These are phyloP conservation scores for Tetramorium parvispinum DNA, from an alignment of 1,140 invertebrate species.

Conservation along the genomic window DNA sequence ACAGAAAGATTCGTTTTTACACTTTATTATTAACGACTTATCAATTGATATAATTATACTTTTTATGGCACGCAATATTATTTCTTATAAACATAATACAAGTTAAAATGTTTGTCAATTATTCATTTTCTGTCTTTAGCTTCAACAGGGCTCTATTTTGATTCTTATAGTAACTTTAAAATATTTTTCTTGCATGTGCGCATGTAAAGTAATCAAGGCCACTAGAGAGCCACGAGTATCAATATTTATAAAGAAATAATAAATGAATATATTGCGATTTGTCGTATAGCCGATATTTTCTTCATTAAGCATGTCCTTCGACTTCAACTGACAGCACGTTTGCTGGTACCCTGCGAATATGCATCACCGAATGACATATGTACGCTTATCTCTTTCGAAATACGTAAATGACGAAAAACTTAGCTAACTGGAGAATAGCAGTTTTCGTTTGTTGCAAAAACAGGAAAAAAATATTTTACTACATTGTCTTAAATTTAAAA, in stretches of 20 bases:
- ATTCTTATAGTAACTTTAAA: neutral
- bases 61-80: neutral
- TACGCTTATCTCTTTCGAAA: neutral
- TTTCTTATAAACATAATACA: neutral
- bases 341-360: neutral
- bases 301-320: conserved; percentile 41
- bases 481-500: neutral
- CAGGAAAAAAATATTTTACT: neutral
- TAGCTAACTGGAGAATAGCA: neutral
- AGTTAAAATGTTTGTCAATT: neutral
- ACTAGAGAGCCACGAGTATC: neutral
- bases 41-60: neutral
- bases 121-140: neutral
- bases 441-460: neutral
- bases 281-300: neutral
- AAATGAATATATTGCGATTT: neutral
- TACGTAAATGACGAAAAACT: neutral
- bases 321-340: neutral
- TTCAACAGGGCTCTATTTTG: neutral
- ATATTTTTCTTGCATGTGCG: neutral
- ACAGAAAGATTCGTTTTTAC: neutral
- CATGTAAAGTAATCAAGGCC: neutral
- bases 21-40: neutral
- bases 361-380: neutral
- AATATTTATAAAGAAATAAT: neutral